These are phyloP conservation scores for Trachythela sp. DNA, from an alignment of 64 coral and sea anemone genomes.

Conservation along the genomic window DNA sequence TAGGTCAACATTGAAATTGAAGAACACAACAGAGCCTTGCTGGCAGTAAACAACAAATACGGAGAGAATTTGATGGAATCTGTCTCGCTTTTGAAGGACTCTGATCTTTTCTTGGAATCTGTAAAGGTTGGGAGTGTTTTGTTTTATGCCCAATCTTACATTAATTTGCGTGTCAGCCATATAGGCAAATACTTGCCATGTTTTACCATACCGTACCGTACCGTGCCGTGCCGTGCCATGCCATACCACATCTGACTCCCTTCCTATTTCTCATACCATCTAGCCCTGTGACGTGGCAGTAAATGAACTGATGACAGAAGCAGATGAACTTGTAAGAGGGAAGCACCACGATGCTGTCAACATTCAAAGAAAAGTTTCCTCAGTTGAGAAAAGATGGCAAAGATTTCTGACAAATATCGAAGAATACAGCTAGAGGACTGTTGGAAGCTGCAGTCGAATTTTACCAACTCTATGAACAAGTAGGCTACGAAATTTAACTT, in stretches of 20 bases:
- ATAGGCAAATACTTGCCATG: background rate
- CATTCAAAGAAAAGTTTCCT: constrained; percentile 60
- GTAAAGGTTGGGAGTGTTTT: constrained; percentile 67
- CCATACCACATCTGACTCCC: background rate
- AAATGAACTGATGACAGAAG: constrained; percentile 56
- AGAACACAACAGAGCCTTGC: constrained; percentile 67
- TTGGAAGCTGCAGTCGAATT: constrained; percentile 86
- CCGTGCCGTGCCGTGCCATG: background rate
- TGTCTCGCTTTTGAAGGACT: constrained; percentile 89
- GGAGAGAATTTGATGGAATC: constrained; percentile 78
- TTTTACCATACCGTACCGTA: too few species aligned
- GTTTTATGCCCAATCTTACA: too few species aligned
- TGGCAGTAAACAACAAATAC: constrained; percentile 79
- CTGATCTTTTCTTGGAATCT: constrained; percentile 80
- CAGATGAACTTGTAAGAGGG: constrained; percentile 48
- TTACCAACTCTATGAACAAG: constrained; percentile 93
- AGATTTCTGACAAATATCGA: constrained; percentile 83
- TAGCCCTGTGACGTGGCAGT: constrained; percentile 56
- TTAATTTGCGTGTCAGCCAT: too few species aligned
- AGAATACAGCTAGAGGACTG: constrained; percentile 76
- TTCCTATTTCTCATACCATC: background rate
- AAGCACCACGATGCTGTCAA: constrained; percentile 76
- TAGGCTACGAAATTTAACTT: constrained; percentile 1
- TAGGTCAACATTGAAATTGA: constrained; percentile 88
- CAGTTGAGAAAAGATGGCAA: constrained; percentile 87